These are phyloP conservation scores for Perca schrenkii DNA, from an alignment of 2,113 vertebrate species.

Conservation along the genomic window DNA sequence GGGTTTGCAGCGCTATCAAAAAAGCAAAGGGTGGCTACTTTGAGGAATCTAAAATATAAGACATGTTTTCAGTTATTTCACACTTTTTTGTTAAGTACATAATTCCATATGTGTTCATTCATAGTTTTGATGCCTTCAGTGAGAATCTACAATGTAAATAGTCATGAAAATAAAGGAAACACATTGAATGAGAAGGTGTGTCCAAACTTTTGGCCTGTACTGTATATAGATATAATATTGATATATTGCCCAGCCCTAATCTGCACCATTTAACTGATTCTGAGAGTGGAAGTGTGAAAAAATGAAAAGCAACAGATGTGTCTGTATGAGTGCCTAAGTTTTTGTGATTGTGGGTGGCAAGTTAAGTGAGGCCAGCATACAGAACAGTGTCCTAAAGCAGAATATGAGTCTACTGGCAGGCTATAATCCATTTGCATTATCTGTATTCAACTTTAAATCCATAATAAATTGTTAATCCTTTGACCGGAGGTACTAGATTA, in stretches of 20 bases:
- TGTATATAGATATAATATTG: no score
- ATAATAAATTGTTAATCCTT: conserved; percentile 65
- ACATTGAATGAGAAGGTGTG: no score
- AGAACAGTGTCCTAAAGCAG: conserved; percentile 21
- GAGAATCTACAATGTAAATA: no score
- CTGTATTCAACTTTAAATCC: conserved; percentile 67
- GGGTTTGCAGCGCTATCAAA: no score
- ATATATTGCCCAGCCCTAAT: background rate
- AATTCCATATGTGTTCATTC: no score
- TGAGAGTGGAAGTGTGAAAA: conserved; percentile 10
- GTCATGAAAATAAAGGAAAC: no score
- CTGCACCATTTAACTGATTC: background rate
- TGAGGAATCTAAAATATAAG: no score
- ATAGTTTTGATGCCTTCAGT: no score
- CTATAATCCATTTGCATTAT: conserved; percentile 58
- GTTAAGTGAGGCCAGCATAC: conserved; percentile 8
- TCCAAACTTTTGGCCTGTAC: no score
- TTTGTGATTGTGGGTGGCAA: conserved; percentile 34
- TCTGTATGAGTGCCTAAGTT: conserved; percentile 24
- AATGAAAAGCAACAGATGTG: conserved; percentile 9
- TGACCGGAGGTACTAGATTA: conserved; percentile 58
- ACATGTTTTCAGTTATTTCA: no score
- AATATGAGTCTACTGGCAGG: conserved; percentile 31
- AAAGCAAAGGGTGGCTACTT: no score
- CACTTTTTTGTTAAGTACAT: no score